A percentile compares a stretch with the other conserved stretches of the same genome.
phyloP scores from a whole-genome alignment of 2,888 invertebrate species.

The Drosophila hawaiiensis region DNA sequence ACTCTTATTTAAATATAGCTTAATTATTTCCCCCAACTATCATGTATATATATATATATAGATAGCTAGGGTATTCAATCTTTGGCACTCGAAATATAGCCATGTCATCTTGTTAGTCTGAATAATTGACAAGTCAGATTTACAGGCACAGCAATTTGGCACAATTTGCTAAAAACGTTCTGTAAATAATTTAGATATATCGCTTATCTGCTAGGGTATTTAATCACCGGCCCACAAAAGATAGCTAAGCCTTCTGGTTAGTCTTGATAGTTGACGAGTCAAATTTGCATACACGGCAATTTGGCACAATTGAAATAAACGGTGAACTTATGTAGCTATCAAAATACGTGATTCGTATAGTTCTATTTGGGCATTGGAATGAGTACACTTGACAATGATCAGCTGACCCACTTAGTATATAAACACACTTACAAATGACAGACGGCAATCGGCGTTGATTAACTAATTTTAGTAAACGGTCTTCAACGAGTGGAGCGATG shows the following conservation, averaged over 20 bases:
- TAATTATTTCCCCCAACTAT: background rate
- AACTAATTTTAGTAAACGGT: conserved; percentile 71
- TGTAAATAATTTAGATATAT: background rate
- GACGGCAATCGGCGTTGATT: conserved; percentile 58
- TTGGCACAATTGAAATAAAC: conserved; percentile 78
- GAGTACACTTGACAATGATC: conserved; percentile 55
- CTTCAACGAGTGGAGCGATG: conserved; percentile 40
- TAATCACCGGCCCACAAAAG: background rate
- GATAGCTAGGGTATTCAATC: background rate
- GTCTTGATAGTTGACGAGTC: conserved; percentile 16
- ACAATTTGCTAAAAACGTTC: background rate
- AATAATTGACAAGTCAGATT: background rate
- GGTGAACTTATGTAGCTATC: conserved; percentile 43
- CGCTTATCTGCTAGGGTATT: background rate
- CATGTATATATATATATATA: too few species aligned
- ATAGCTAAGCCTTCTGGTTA: conserved; percentile 9
- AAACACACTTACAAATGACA: conserved; percentile 5
- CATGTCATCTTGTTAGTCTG: background rate
- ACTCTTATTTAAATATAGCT: background rate
- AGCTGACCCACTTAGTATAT: conserved; percentile 42
- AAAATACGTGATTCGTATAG: conserved; percentile 19
- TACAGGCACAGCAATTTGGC: background rate
- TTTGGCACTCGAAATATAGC: background rate
- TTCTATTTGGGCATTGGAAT: conserved; percentile 12
- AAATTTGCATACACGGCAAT: conserved; percentile 72